Base-by-base conservation (phyloP, 2,888 invertebrate genomes). In the Leucoma salicis region DNA sequence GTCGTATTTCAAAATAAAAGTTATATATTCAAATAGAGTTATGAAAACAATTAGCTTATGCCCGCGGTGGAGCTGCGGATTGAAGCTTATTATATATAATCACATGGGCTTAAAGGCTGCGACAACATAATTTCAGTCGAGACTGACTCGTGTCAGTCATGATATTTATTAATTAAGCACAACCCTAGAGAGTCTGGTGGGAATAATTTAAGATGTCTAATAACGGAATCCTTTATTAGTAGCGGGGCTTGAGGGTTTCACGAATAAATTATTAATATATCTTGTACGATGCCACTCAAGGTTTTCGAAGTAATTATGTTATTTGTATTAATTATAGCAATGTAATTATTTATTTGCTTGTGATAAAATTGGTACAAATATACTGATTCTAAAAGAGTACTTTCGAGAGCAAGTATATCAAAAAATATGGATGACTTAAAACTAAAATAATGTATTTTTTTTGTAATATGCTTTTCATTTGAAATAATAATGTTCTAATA, bases 141-240 rank as follows among this genome's bases (percentile, higher is more conserved):
- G 4, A 4, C 27, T 16, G 25, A 24, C 14, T 10, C 6, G 14
- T 11, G 11, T 15, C 29, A 29, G 31, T 16, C 31, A 44, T 39
- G 45, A 44, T 37, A 45, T 39, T 42, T 16, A 12, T 48, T 45
- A 53, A 49, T 53, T 53, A 48, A 25, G 41, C 11, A 31, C 7
- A 35, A 34, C 49, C 52, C 41, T 0, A 18, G 46, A 35, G 46
- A 38, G 31, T 31, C 38, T 40, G 27, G 15, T 31, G 15, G 15
- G 37, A 29, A 49, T 56, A 48, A 47, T 51, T 50, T 35, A 47
- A 35, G 37, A 39, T 27, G 42, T 48, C 43, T 40, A 42, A 31
- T 48, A 14, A 36, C 39, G 31, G 18, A 33, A 50, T 44, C 44
- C 47, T 38, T 41, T 39, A 36, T 14, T 44, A 31, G n/a, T 16